These are phyloP conservation scores for Notamacropus eugenii DNA, from an alignment of 2,797 vertebrate species.

Conservation along the genomic window DNA sequence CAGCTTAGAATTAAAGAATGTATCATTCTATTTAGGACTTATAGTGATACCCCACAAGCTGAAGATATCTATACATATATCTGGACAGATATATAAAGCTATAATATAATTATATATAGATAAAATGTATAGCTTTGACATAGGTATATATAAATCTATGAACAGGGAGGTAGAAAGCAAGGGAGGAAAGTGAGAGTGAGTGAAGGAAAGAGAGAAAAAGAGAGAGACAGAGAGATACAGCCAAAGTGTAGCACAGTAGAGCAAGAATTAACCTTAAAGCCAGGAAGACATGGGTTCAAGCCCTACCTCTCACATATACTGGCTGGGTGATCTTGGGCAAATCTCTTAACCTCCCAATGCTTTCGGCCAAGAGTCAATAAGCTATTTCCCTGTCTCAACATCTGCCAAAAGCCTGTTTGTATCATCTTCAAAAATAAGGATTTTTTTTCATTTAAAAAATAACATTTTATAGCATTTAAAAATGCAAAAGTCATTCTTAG, in stretches of 20 bases:
- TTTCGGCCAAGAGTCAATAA: neutral
- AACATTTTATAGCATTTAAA: neutral
- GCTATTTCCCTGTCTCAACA: neutral
- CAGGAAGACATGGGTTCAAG: neutral
- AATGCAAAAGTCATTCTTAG: neutral
- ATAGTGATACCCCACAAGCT: neutral
- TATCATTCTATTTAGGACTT: neutral
- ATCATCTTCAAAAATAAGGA: neutral
- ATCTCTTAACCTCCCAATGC: neutral
- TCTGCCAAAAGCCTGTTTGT: neutral
- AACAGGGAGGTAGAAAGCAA: too few relatives aligned
- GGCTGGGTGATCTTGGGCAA: neutral
- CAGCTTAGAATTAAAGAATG: neutral
- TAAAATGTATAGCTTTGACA: neutral
- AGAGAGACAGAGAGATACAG: neutral
- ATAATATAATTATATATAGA: neutral
- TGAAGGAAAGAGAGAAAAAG: too few relatives aligned
- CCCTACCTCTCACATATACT: neutral
- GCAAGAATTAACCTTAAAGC: neutral
- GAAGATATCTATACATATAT: neutral
- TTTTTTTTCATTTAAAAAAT: neutral
- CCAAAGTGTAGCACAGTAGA: neutral
- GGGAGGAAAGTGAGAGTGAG: too few relatives aligned
- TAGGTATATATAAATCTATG: neutral
- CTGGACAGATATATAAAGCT: neutral